Conservation (phyloP, 2,888 invertebrate genomes). For the Callosobruchus maculatus region DNA sequence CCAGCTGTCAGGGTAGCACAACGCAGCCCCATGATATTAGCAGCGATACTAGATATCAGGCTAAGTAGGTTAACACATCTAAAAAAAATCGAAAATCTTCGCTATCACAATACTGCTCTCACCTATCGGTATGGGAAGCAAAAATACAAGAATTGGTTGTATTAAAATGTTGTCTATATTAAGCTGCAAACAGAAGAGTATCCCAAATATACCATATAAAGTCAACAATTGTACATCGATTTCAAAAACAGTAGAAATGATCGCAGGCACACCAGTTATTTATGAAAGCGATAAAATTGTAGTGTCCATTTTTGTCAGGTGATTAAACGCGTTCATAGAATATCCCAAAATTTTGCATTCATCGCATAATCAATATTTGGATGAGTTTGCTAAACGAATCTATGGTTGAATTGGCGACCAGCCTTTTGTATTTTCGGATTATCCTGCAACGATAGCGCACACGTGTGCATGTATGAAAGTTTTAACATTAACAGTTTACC, state of each 20-base stretch:
- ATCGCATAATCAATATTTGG: neutral
- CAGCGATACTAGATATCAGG: too few relatives aligned
- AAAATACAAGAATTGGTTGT: too few relatives aligned
- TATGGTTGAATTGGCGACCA: neutral
- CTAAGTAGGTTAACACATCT: too few relatives aligned
- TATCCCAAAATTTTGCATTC: neutral
- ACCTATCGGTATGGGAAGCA: too few relatives aligned
- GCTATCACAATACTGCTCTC: too few relatives aligned
- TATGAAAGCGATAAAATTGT: neutral
- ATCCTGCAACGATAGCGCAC: neutral
- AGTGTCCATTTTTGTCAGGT: neutral
- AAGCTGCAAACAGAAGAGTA: too few relatives aligned
- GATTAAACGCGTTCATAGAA: neutral
- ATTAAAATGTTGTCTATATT: too few relatives aligned
- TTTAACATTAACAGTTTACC: neutral
- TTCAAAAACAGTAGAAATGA: neutral
- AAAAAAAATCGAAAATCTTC: too few relatives aligned
- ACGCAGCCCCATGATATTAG: too few relatives aligned
- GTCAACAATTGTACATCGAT: too few relatives aligned
- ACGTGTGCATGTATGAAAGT: neutral
- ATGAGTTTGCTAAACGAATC: neutral
- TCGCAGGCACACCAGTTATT: neutral
- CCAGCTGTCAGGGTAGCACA: too few relatives aligned
- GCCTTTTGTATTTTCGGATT: neutral
- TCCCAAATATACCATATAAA: too few relatives aligned